Evolutionary conservation across 2,888 invertebrate species (phyloP), one percentile per base, ranked within the genome.

Genomic region (Pardosa pseudoannulata): DNA sequence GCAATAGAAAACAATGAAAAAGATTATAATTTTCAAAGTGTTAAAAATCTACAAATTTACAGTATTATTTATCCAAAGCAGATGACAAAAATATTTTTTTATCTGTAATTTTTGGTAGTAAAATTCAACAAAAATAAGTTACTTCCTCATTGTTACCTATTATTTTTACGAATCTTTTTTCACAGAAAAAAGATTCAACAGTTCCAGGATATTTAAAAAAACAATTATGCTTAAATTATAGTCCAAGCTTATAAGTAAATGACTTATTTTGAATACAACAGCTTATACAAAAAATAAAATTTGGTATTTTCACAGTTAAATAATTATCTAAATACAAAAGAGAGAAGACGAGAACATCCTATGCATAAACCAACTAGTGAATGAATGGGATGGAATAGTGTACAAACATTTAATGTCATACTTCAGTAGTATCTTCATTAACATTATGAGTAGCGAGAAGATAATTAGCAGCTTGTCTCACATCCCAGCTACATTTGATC

Each of bases 381-480:
- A n/a, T n/a, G 31, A 27, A 32, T 5, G 39, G 39, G 19, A 19
- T 32, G 19, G 68, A 9, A 68, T 23, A 23, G 23, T 2, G 11
- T n/a, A n/a, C n/a, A 56, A 11, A 56, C 56, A 23, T 23, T 56
- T 11, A 56, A 23, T 75, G 46, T 75, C 64, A 90, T 11, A 89
- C 89, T 88, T 89, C 89, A 19, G 89, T 89, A 1, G 89, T 89
- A 39, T 89, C 89, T 72, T 89, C 88, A 56, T 87, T 88, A 19
- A 88, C 79, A 36, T 88, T 89, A 39, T 88, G 88, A 16, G 72
- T 90, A 16, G 93, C 90, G 11, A 93, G 91, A 88, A 95, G 92
- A 90, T 93, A 93, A 80, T 94, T 93, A 1, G 94, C 94, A 0
- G 95, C 95, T 89, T 94, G 93, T 7, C 93, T 93, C 11, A 95